Evolutionary conservation across 2,113 vertebrate species (phyloP).

Genomic region (Numida meleagris): DNA sequence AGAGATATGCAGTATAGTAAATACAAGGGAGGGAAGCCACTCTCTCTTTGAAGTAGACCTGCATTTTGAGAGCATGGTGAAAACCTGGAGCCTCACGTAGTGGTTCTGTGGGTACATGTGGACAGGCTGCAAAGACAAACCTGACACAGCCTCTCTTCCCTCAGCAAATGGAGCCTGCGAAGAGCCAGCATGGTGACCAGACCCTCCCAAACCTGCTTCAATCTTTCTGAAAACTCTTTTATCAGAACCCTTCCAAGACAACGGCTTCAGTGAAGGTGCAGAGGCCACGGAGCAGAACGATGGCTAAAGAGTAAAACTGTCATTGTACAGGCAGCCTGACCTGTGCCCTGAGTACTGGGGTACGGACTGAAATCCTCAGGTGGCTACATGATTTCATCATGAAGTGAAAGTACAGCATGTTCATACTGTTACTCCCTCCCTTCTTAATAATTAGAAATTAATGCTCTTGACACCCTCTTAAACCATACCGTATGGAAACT

Average conservation of each 20-base stretch:
- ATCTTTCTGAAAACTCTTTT: background rate
- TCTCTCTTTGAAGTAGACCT: background rate
- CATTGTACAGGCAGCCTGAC: background rate
- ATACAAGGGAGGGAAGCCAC: background rate
- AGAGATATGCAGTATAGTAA: background rate
- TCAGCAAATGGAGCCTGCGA: background rate
- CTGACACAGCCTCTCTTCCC: fast-evolving
- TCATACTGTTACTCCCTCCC: background rate
- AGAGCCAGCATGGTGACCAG: background rate
- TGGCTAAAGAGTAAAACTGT: background rate
- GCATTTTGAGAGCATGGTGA: background rate
- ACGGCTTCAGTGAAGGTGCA: fast-evolving
- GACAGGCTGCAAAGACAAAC: background rate
- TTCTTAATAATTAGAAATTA: slow-evolving; percentile 30
- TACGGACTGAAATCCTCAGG: background rate
- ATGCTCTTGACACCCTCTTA: background rate
- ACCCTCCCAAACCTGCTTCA: background rate
- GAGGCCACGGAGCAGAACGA: background rate
- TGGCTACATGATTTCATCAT: background rate
- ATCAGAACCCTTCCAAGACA: background rate
- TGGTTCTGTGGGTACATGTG: background rate
- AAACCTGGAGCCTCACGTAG: background rate
- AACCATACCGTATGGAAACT: slow-evolving; percentile 4
- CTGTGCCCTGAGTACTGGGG: fast-evolving
- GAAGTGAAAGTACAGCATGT: background rate